Percentiles rank a stretch among this genome's conserved stretches.
These are phyloP conservation scores for Saturnia japonica DNA, from an alignment of 2,888 invertebrate genomes.

Conservation along the genomic window DNA sequence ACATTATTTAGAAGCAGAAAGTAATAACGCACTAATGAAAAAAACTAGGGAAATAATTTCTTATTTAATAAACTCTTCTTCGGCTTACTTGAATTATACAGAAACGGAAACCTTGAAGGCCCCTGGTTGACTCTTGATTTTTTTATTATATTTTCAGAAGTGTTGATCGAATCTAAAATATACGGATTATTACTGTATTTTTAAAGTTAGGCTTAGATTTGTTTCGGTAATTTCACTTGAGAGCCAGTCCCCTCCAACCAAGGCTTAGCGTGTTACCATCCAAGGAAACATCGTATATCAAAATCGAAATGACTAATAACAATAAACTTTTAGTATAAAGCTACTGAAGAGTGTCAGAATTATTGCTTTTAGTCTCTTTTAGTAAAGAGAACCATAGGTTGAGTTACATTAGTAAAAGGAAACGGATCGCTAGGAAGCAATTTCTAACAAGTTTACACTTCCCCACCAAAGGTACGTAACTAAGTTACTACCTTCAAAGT, in stretches of 20 bases:
- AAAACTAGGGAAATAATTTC: not conserved
- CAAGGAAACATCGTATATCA: too few relatives aligned
- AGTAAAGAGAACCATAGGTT: not conserved
- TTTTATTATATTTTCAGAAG: conserved; percentile 24
- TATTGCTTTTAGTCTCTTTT: too few relatives aligned
- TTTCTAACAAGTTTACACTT: not conserved
- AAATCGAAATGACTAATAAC: too few relatives aligned
- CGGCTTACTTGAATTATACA: conserved; percentile 35
- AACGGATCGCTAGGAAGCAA: too few relatives aligned
- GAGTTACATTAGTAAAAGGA: too few relatives aligned
- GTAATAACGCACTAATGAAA: not conserved
- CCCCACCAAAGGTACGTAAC: not conserved
- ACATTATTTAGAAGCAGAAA: not conserved
- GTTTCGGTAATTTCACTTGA: too few relatives aligned
- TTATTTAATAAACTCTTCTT: not conserved
- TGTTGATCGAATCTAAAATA: conserved; percentile 17
- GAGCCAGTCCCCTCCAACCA: too few relatives aligned
- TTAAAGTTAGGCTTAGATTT: not conserved
- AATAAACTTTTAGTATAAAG: too few relatives aligned
- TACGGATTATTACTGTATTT: conserved; percentile 19
- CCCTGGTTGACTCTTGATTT: conserved; percentile 40
- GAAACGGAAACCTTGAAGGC: conserved; percentile 50
- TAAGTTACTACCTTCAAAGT: not conserved
- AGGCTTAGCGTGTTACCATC: too few relatives aligned
- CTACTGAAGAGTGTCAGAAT: too few relatives aligned